Conservation (phyloP, 2,797 vertebrate genomes). For the Oceanodroma leucorhoa region DNA sequence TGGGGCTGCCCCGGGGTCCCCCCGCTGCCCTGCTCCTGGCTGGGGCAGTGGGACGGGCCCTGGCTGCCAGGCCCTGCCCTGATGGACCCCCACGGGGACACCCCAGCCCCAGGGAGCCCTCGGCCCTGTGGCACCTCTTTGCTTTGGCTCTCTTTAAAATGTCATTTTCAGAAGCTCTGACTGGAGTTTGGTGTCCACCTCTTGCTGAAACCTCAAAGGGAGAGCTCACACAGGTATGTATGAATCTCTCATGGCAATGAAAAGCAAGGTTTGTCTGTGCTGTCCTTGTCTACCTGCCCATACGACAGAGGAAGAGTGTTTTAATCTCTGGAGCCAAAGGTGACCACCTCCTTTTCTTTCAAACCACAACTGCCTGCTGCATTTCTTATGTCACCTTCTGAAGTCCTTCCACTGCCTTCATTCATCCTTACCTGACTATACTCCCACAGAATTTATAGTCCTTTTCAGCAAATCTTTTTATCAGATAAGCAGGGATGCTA, state of each 20-base stretch:
- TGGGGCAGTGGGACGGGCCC: not conserved
- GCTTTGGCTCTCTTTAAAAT: not conserved
- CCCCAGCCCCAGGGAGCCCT: not conserved
- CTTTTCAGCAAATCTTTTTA: not conserved
- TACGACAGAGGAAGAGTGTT: fast-evolving
- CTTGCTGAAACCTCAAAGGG: not conserved
- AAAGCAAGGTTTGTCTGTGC: not conserved
- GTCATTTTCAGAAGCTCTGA: not conserved
- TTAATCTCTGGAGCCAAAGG: not conserved
- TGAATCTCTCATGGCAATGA: not conserved
- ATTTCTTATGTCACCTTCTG: not conserved
- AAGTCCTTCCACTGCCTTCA: not conserved
- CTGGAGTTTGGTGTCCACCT: not conserved
- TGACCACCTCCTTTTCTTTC: not conserved
- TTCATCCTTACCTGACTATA: not conserved
- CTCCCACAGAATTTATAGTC: not conserved
- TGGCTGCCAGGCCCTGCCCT: not conserved
- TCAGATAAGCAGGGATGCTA: not conserved
- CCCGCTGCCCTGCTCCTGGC: fast-evolving
- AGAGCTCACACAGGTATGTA: not conserved
- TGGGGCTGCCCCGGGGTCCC: fast-evolving
- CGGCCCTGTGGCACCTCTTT: not conserved
- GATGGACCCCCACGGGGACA: fast-evolving
- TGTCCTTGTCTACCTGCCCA: not conserved
- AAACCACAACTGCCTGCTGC: not conserved